Conservation (phyloP, 2,113 vertebrate genomes). For the Delphinapterus leucas region DNA sequence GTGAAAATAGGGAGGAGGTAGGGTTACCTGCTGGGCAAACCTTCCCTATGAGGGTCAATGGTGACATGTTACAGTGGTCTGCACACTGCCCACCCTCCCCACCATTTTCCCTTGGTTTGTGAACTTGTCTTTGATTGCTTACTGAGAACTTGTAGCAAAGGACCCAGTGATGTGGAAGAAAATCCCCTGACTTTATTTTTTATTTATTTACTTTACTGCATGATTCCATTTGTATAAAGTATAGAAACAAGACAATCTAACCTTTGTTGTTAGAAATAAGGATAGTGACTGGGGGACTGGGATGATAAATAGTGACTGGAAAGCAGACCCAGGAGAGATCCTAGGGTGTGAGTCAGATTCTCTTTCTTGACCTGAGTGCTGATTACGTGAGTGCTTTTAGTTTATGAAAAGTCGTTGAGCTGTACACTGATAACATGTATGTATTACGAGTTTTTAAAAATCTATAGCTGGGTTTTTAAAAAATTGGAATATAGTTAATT, state of each 20-base stretch:
- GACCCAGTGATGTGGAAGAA: not conserved
- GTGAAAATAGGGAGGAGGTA: not conserved
- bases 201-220: not conserved
- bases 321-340: not conserved
- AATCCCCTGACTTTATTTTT: not conserved
- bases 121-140: not conserved
- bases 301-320: not conserved
- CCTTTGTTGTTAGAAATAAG: not conserved
- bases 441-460: not conserved
- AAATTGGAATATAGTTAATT: not conserved
- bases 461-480: not conserved
- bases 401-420: not conserved
- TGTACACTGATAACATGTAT: not conserved
- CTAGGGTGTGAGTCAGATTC: not conserved
- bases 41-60: not conserved
- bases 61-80: not conserved
- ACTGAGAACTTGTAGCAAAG: not conserved
- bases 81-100: not conserved
- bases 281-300: not conserved
- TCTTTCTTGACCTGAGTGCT: not conserved
- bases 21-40: not conserved
- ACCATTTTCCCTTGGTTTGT: not conserved
- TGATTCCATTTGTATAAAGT: not conserved
- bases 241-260: not conserved
- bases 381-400: not conserved